A percentile compares a stretch with the other conserved stretches of the same genome.
Conservation (phyloP, 2,888 invertebrate genomes). For the Mimachlamys varia region DNA sequence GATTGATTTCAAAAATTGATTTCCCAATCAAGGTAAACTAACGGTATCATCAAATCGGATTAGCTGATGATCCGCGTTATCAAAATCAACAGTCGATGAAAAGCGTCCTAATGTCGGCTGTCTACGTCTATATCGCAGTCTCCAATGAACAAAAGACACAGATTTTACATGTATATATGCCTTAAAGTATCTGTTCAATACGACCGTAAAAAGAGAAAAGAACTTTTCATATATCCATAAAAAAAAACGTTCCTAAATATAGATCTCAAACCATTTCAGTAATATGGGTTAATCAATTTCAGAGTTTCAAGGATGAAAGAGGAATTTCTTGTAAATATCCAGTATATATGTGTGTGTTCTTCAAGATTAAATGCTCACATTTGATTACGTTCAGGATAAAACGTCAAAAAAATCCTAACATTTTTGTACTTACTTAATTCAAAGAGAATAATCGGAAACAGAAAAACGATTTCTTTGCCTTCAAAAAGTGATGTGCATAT, state of each 20-base stretch:
- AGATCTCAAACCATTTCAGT: neutral
- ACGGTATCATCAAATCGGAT: constrained; percentile 3
- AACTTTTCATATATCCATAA: neutral
- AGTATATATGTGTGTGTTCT: neutral
- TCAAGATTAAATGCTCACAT: too few species aligned
- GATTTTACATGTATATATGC: neutral
- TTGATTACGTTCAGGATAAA: too few species aligned
- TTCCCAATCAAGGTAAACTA: constrained; percentile 26
- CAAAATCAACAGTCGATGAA: neutral
- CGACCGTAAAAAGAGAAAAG: neutral
- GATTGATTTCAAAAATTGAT: constrained; percentile 19
- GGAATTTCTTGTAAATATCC: neutral
- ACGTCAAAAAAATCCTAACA: neutral
- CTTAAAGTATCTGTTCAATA: neutral
- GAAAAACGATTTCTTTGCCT: neutral
- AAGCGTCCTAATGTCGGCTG: neutral
- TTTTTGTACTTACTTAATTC: neutral
- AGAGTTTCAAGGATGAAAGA: neutral
- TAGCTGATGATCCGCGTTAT: neutral
- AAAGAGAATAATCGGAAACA: neutral
- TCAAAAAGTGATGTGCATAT: neutral
- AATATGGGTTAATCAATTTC: neutral
- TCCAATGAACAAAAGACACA: neutral
- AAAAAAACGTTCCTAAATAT: neutral
- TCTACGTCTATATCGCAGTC: neutral